Conservation (phyloP, 2,113 vertebrate genomes). For the Pseudorectes ferrugineus region DNA sequence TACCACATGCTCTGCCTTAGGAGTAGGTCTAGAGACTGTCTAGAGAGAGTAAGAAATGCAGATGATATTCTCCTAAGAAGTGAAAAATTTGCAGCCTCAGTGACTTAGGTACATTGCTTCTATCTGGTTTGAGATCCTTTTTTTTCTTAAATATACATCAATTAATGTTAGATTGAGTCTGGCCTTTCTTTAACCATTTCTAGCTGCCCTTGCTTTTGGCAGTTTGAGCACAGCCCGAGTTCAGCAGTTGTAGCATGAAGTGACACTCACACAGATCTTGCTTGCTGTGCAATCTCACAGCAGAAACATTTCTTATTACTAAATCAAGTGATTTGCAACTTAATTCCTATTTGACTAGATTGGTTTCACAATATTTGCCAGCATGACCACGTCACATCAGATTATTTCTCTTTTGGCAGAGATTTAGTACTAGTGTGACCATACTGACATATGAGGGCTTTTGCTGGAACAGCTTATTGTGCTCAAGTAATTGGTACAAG, state of each 20-base stretch:
- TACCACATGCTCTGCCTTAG: neutral
- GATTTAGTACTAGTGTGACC: neutral
- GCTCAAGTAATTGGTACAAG: neutral
- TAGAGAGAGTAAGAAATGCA: neutral
- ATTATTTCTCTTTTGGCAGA: neutral
- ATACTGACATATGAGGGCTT: neutral
- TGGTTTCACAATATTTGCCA: neutral
- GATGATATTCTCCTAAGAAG: neutral
- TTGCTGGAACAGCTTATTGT: neutral
- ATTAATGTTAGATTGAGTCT: neutral
- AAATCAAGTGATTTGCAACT: neutral
- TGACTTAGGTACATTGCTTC: neutral
- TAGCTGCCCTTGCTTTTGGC: neutral
- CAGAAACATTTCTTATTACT: neutral
- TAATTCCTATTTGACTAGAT: neutral
- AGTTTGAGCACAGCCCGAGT: neutral
- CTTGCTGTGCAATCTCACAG: neutral
- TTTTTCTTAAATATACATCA: neutral
- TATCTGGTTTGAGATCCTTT: neutral
- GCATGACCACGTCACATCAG: neutral
- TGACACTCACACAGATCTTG: neutral
- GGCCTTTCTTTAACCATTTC: neutral
- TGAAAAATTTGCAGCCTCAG: neutral
- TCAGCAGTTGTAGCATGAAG: neutral
- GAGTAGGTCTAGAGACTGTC: neutral